phyloP scores from a whole-genome alignment of 2,888 invertebrate species.

The Agonum fuliginosum region DNA sequence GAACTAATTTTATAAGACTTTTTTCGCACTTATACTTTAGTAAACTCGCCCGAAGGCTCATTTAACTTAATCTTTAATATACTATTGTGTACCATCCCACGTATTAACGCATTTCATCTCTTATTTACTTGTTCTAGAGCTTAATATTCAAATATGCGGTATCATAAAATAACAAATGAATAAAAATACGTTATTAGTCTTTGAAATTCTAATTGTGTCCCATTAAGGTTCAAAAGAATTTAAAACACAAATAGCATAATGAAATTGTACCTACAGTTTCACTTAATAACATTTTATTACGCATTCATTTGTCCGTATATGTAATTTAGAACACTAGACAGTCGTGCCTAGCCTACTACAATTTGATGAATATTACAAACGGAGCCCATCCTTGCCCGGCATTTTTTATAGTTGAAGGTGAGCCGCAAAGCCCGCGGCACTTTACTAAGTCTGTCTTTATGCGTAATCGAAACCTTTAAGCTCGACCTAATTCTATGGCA shows the following conservation, averaged over 20 bases:
- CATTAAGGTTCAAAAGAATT: conserved; percentile 18
- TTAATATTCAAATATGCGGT: no score
- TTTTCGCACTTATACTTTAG: no score
- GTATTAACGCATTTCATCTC: background rate
- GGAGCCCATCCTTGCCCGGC: conserved; percentile 50
- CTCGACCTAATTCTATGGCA: conserved; percentile 52
- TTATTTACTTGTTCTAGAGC: no score
- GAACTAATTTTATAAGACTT: no score
- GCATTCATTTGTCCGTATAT: conserved; percentile 38
- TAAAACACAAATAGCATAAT: background rate
- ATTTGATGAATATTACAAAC: conserved; percentile 53
- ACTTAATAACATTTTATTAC: conserved; percentile 40
- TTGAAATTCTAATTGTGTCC: background rate
- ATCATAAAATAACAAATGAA: no score
- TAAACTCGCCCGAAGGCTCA: no score
- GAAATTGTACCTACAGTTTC: conserved; percentile 16
- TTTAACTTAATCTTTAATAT: no score
- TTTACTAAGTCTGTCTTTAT: conserved; percentile 26
- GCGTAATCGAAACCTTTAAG: conserved; percentile 54
- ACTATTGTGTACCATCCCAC: no score
- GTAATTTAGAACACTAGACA: conserved; percentile 54
- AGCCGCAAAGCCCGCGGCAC: conserved; percentile 35
- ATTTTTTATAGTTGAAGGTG: conserved; percentile 56
- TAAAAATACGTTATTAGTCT: background rate
- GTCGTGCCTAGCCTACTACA: conserved; percentile 40